Percentiles rank a stretch among this genome's conserved stretches.
Conservation (phyloP, 2,113 vertebrate genomes). For the Corythornis cristatus region DNA sequence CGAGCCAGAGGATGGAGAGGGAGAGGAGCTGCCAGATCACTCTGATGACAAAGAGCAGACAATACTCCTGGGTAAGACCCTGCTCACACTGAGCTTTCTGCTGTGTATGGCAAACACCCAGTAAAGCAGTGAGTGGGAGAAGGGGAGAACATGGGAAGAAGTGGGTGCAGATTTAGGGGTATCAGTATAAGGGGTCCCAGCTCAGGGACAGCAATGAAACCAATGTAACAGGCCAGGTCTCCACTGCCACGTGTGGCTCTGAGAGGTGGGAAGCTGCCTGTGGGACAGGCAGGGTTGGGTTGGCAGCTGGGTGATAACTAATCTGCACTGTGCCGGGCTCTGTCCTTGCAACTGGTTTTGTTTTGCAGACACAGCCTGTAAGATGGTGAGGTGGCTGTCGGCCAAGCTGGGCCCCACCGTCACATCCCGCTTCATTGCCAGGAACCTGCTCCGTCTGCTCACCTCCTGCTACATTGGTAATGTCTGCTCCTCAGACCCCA, state of each 20-base stretch:
- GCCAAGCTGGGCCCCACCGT: conserved; percentile 95
- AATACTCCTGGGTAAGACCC: conserved; percentile 89
- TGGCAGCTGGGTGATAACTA: not conserved
- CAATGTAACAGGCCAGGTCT: not conserved
- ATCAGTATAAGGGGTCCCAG: not conserved
- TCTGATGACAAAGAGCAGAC: conserved; percentile 90
- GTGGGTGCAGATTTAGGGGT: not conserved
- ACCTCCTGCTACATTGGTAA: conserved; percentile 94
- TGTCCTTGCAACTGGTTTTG: conserved; percentile 18
- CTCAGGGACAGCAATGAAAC: not conserved
- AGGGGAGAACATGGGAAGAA: not conserved
- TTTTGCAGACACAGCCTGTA: conserved; percentile 92
- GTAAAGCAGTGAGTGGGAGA: not conserved
- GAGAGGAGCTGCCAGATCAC: conserved; percentile 80
- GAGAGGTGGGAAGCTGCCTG: not conserved
- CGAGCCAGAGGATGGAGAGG: conserved; percentile 62
- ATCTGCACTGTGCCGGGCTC: not conserved
- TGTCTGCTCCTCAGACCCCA: not conserved
- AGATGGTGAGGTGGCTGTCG: conserved; percentile 93
- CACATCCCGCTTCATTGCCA: conserved; percentile 90
- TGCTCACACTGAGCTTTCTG: not conserved
- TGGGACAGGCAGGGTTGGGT: not conserved
- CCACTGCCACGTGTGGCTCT: not conserved
- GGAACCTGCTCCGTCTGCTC: conserved; percentile 93
- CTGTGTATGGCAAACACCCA: not conserved